Conservation (phyloP, 2,888 invertebrate species). For the Exephanes ischioxanthus region DNA sequence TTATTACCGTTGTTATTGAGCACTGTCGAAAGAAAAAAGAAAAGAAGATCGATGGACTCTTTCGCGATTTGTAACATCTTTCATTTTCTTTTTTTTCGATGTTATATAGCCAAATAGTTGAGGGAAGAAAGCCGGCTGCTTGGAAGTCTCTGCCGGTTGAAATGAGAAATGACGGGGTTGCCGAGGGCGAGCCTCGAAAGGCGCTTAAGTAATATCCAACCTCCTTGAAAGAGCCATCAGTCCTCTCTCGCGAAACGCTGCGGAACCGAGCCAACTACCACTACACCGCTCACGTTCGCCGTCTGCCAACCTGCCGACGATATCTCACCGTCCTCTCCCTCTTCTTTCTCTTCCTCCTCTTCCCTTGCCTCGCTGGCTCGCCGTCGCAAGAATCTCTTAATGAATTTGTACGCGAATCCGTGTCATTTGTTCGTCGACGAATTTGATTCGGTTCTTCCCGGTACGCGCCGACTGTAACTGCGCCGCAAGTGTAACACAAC, state of each 20-base stretch:
- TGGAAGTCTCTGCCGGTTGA: slow-evolving; percentile 62
- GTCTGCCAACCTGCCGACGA: slow-evolving; percentile 27
- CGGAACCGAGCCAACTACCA: slow-evolving; percentile 64
- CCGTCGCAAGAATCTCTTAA: slow-evolving; percentile 59
- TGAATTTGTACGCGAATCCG: slow-evolving; percentile 64
- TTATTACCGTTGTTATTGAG: too few species aligned
- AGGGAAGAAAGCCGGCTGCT: slow-evolving; percentile 12
- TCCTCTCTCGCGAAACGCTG: slow-evolving; percentile 65
- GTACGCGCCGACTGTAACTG: too few species aligned
- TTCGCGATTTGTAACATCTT: slow-evolving; percentile 29
- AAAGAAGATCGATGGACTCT: background rate
- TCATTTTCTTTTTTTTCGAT: slow-evolving; percentile 5
- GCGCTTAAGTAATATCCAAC: slow-evolving; percentile 77
- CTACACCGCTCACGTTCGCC: slow-evolving; percentile 38
- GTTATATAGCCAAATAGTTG: background rate
- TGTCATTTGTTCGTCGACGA: slow-evolving; percentile 63
- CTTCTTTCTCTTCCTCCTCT: background rate
- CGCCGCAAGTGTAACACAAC: background rate
- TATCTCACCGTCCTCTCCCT: slow-evolving; percentile 41
- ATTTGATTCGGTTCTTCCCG: slow-evolving; percentile 48
- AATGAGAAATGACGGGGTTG: slow-evolving; percentile 74
- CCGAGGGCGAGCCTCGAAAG: slow-evolving; percentile 71
- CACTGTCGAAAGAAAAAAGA: too few species aligned
- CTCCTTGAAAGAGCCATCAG: slow-evolving; percentile 77
- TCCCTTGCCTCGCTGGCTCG: slow-evolving; percentile 18